Evolutionary conservation across 2,888 invertebrate species (phyloP).

Genomic region (Aelia acuminata): DNA sequence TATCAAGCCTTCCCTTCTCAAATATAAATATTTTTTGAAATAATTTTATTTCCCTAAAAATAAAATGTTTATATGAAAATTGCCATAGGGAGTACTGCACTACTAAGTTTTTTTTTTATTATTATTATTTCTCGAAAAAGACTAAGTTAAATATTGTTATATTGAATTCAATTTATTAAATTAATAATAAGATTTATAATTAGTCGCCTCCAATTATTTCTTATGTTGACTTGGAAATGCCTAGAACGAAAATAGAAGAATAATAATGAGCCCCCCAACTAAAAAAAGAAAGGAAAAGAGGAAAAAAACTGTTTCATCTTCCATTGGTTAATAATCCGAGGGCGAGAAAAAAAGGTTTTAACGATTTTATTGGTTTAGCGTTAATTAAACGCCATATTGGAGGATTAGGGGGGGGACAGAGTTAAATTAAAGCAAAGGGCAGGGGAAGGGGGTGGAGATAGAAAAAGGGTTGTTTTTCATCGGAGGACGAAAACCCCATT

Average conservation of each 20-base stretch:
- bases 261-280: not conserved
- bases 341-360: not conserved
- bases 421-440: slow-evolving; percentile 19
- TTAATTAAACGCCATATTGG: slow-evolving; percentile 41
- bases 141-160: no score
- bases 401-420: slow-evolving; percentile 32
- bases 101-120: no score
- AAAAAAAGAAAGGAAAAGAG: not conserved
- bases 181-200: no score
- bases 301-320: slow-evolving; percentile 7
- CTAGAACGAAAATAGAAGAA: not conserved
- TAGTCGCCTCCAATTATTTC: not conserved
- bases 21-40: no score
- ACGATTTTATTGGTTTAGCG: slow-evolving; percentile 18
- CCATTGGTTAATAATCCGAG: slow-evolving; percentile 24
- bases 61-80: no score
- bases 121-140: no score
- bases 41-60: no score
- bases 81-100: no score
- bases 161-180: no score
- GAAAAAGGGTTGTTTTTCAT: slow-evolving; percentile 41
- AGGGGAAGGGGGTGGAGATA: not conserved
- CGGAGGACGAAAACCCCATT: slow-evolving; percentile 33
- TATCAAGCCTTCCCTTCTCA: no score
- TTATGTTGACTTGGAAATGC: not conserved